Percentiles rank a stretch among this genome's conserved stretches.
Evolutionary conservation across 2,888 invertebrate genomes (phyloP).

Genomic region (Iphiclides podalirius): DNA sequence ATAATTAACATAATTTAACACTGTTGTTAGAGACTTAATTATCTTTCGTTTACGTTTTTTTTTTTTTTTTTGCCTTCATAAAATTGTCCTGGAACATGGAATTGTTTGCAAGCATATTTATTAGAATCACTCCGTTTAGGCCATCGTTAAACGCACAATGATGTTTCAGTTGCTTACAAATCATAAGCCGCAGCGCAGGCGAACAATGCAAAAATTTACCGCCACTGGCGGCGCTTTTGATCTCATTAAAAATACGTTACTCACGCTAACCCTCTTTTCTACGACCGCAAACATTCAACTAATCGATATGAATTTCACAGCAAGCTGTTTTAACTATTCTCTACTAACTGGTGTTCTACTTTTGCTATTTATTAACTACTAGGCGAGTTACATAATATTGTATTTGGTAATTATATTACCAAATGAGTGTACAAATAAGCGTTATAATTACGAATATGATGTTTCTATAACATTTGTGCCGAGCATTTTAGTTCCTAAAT

Average conservation of each 20-base stretch:
- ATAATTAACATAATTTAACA: too few species aligned
- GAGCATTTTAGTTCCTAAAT: too few species aligned
- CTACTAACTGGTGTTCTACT: neutral
- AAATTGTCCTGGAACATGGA: too few species aligned
- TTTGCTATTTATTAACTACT: neutral
- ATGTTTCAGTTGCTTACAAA: constrained; percentile 11
- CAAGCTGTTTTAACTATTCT: neutral
- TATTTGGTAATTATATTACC: too few species aligned
- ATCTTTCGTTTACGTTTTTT: neutral
- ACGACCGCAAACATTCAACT: constrained; percentile 8
- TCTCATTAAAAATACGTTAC: constrained; percentile 20
- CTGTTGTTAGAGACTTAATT: too few species aligned
- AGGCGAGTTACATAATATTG: too few species aligned
- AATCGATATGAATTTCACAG: constrained; percentile 11
- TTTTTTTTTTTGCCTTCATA: too few species aligned
- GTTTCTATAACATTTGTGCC: neutral
- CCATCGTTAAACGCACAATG: constrained; percentile 1
- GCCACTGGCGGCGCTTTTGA: constrained; percentile 17
- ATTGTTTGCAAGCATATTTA: too few species aligned
- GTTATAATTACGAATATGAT: too few species aligned
- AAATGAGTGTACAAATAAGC: too few species aligned
- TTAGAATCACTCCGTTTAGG: too few species aligned
- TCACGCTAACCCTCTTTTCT: constrained; percentile 15
- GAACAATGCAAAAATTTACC: constrained; percentile 7
- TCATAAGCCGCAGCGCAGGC: constrained; percentile 5